A percentile compares a stretch with the other conserved stretches of the same genome.
phyloP scores from a whole-genome alignment of 2,113 vertebrate species.

The Eira barbara region DNA sequence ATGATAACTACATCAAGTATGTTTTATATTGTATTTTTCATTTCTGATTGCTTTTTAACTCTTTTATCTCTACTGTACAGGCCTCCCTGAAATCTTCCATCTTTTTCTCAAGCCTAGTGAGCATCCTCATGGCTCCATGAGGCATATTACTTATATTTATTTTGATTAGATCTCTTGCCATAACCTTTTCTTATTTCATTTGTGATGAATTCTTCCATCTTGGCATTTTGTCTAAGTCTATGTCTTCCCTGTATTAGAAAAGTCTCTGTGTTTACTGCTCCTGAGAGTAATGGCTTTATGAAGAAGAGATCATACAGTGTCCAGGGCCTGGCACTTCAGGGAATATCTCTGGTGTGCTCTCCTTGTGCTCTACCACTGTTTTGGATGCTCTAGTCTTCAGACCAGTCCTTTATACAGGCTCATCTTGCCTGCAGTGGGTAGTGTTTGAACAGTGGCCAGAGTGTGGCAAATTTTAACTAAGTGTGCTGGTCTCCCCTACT shows the following conservation, averaged over 20 bases:
- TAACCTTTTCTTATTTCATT: not conserved
- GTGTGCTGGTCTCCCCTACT: not conserved
- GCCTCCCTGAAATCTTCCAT: not conserved
- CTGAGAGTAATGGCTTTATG: not conserved
- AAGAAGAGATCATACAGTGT: not conserved
- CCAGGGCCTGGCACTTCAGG: not conserved
- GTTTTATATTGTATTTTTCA: not conserved
- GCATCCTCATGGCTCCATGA: not conserved
- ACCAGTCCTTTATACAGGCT: not conserved
- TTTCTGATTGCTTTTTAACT: not conserved
- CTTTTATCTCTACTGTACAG: not conserved
- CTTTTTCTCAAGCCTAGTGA: not conserved
- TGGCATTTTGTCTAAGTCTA: not conserved
- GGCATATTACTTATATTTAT: not conserved
- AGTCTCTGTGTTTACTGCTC: not conserved
- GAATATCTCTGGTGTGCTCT: not conserved
- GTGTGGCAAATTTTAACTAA: not conserved
- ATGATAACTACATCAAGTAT: not conserved
- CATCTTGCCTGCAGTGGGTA: not conserved
- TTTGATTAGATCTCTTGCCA: not conserved
- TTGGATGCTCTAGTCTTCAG: not conserved
- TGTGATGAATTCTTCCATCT: not conserved
- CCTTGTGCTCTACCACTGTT: not conserved
- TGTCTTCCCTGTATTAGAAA: not conserved
- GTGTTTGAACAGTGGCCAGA: not conserved